Evolutionary conservation across 2,797 vertebrate species (phyloP).

Genomic region (Bovichtus variegatus): DNA sequence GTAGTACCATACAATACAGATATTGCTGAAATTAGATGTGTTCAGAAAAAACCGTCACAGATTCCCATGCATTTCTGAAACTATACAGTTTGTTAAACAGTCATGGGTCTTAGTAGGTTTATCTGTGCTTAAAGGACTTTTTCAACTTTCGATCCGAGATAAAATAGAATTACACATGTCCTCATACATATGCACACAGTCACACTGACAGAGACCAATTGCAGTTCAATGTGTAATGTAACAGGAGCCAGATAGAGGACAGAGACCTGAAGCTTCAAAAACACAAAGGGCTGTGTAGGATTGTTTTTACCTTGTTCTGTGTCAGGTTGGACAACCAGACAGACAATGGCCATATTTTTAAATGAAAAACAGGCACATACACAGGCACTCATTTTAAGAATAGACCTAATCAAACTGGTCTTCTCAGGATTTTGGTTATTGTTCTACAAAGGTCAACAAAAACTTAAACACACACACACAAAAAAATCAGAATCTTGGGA

Average conservation of each 20-base stretch:
- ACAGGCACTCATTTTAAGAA: slow-evolving; percentile 20
- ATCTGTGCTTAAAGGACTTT: slow-evolving; percentile 8
- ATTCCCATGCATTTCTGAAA: slow-evolving; percentile 1
- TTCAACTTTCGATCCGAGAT: neutral
- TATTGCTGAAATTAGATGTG: neutral
- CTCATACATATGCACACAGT: slow-evolving; percentile 6
- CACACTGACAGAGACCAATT: slow-evolving; percentile 14
- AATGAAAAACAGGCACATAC: neutral
- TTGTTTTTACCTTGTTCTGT: slow-evolving; percentile 3
- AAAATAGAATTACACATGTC: neutral
- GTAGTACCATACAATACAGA: slow-evolving; percentile 8
- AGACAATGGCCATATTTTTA: neutral
- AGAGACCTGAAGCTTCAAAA: slow-evolving; percentile 14
- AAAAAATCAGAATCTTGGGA: neutral
- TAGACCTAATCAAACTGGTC: slow-evolving; percentile 2
- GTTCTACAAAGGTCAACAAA: slow-evolving; percentile 8
- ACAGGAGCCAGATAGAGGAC: neutral
- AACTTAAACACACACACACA: slow-evolving; percentile 14
- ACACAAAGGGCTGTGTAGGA: slow-evolving; percentile 4
- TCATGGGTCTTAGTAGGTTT: neutral
- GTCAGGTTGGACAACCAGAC: neutral
- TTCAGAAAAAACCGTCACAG: neutral
- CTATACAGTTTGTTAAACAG: slow-evolving; percentile 14
- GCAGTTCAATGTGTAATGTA: slow-evolving; percentile 1
- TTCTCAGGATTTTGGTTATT: slow-evolving; percentile 25